A percentile compares a stretch with the other conserved stretches of the same genome.
These are phyloP conservation scores for Porites lobata DNA, from an alignment of 92 coral and sea anemone species.

Conservation along the genomic window DNA sequence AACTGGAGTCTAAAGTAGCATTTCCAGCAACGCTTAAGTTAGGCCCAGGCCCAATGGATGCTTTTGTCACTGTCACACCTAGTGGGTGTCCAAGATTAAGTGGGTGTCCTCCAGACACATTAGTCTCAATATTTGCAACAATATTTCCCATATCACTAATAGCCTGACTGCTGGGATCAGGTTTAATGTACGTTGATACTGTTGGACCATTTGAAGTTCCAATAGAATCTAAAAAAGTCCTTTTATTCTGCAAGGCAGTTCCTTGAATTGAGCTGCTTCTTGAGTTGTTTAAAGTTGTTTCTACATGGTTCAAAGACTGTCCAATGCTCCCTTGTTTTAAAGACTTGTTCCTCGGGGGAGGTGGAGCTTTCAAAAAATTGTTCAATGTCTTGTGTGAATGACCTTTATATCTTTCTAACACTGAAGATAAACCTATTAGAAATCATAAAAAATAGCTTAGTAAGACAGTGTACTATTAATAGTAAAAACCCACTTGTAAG, in stretches of 20 bases:
- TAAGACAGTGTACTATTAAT: background rate
- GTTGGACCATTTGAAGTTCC: conserved; percentile 47
- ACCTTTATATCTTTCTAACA: conserved; percentile 76
- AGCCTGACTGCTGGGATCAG: conserved; percentile 94
- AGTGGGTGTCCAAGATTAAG: conserved; percentile 60
- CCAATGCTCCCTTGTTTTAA: conserved; percentile 70
- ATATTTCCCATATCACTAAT: conserved; percentile 93
- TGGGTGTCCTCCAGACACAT: conserved; percentile 84
- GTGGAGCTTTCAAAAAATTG: conserved; percentile 93
- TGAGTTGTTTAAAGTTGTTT: conserved; percentile 34
- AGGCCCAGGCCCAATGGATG: conserved; percentile 52
- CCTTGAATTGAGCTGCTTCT: conserved; percentile 34
- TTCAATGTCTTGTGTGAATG: conserved; percentile 72
- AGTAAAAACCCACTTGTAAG: too few relatives aligned
- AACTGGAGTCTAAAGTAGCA: conserved; percentile 82
- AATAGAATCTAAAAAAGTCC: conserved; percentile 70
- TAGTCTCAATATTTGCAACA: conserved; percentile 88
- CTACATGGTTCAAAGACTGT: conserved; percentile 60
- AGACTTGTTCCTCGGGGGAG: conserved; percentile 88
- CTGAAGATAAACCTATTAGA: conserved; percentile 69
- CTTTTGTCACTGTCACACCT: conserved; percentile 46
- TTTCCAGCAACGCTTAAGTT: conserved; percentile 49
- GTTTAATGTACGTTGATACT: conserved; percentile 67
- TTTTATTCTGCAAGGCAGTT: conserved; percentile 66
- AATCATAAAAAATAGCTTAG: background rate